Evolutionary conservation across 1,140 invertebrate genomes (phyloP).

Genomic region (Myzus persicae): DNA sequence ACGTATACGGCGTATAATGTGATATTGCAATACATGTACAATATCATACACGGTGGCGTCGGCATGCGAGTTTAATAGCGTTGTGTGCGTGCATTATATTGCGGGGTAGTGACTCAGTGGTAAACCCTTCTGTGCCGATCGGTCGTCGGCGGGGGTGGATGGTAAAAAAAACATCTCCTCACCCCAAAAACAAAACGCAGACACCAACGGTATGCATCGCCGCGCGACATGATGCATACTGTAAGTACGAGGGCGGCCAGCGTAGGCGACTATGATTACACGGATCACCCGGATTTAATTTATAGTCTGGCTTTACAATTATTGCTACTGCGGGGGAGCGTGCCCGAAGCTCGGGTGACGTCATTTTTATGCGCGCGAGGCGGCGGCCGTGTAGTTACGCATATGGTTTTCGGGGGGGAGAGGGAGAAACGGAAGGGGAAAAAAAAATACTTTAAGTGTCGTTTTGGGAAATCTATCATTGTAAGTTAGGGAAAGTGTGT

Average conservation of each 20-base stretch:
- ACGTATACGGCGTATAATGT: background rate
- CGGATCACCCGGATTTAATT: slow-evolving; percentile 56
- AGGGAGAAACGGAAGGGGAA: background rate
- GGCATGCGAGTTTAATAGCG: slow-evolving; percentile 2
- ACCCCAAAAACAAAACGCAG: slow-evolving; percentile 43
- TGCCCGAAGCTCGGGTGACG: slow-evolving; percentile 37
- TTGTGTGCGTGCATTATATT: background rate
- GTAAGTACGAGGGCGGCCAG: slow-evolving; percentile 9
- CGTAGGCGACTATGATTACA: slow-evolving; percentile 46
- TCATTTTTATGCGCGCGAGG: background rate
- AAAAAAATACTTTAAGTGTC: slow-evolving; percentile 47
- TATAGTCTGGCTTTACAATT: slow-evolving; percentile 56
- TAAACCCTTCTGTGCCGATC: slow-evolving; percentile 37
- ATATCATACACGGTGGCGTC: background rate
- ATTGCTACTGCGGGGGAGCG: slow-evolving; percentile 33
- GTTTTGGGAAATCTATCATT: slow-evolving; percentile 57
- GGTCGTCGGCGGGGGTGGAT: slow-evolving; percentile 21
- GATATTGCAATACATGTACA: background rate
- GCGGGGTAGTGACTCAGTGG: slow-evolving; percentile 45
- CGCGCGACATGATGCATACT: background rate
- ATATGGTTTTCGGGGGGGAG: slow-evolving; percentile 5
- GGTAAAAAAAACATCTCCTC: slow-evolving; percentile 44
- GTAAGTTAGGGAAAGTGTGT: background rate
- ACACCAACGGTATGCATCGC: slow-evolving; percentile 39
- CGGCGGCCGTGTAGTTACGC: background rate